Evolutionary conservation across 2,888 invertebrate species (phyloP).

Genomic region (Hofmannophila pseudospretella): DNA sequence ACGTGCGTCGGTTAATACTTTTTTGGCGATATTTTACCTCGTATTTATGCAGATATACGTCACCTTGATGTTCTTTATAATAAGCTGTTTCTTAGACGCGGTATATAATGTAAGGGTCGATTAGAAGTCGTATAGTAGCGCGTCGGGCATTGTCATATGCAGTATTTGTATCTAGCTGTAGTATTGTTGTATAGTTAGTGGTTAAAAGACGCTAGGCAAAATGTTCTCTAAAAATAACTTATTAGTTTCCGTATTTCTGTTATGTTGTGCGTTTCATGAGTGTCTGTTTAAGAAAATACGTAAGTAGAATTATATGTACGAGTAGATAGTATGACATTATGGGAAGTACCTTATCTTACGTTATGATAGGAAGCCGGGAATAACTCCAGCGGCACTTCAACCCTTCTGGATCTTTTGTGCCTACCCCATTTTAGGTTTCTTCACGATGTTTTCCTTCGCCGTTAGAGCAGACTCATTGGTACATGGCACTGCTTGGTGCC

Average conservation of each 20-base stretch:
- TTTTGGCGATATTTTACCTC: slow-evolving; percentile 6
- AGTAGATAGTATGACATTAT: too few species aligned
- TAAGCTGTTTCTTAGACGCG: slow-evolving; percentile 13
- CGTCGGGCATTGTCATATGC: slow-evolving; percentile 15
- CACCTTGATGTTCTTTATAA: slow-evolving; percentile 14
- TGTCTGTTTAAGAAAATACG: slow-evolving; percentile 40
- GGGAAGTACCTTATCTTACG: too few species aligned
- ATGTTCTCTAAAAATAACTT: slow-evolving; percentile 23
- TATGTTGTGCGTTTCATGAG: slow-evolving; percentile 32
- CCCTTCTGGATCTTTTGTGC: too few species aligned
- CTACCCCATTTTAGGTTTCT: too few species aligned
- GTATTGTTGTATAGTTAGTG: background rate
- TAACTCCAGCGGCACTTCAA: too few species aligned
- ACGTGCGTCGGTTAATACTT: background rate
- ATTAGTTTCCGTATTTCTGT: slow-evolving; percentile 23
- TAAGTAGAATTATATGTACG: slow-evolving; percentile 29
- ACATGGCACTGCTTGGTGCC: too few species aligned
- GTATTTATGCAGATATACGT: slow-evolving; percentile 5
- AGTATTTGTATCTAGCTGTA: slow-evolving; percentile 8
- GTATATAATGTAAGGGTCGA: slow-evolving; percentile 26
- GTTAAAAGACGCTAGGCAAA: slow-evolving; percentile 11
- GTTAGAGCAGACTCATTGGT: too few species aligned
- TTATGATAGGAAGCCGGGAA: too few species aligned
- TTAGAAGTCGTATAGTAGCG: slow-evolving; percentile 13
- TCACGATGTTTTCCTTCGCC: too few species aligned